Conservation (phyloP, 2,113 vertebrate genomes). For the Planiliza haematocheilus region DNA sequence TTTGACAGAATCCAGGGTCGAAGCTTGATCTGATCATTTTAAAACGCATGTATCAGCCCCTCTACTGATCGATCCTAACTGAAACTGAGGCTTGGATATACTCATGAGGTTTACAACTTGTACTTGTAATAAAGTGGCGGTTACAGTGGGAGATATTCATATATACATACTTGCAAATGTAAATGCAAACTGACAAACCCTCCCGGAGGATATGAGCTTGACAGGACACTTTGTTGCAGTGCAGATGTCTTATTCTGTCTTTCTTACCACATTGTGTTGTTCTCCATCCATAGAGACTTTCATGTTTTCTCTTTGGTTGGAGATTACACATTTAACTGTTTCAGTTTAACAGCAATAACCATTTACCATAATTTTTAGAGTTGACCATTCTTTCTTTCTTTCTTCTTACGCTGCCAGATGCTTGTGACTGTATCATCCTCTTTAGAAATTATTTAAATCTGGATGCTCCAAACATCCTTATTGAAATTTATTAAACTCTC, state of each 20-base stretch:
- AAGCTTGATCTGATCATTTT: too few relatives aligned
- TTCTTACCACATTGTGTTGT: not conserved
- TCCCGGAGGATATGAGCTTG: not conserved
- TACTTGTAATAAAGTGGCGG: too few relatives aligned
- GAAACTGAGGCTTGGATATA: too few relatives aligned
- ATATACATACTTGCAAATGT: not conserved
- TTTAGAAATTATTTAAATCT: not conserved
- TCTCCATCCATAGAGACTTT: too few relatives aligned
- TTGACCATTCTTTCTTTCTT: not conserved
- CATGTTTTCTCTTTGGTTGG: too few relatives aligned
- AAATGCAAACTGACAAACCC: not conserved
- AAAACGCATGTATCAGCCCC: too few relatives aligned
- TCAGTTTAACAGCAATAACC: not conserved
- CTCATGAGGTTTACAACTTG: too few relatives aligned
- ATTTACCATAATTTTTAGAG: not conserved
- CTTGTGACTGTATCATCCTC: not conserved
- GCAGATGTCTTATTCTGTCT: constrained; percentile 7
- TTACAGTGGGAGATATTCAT: too few relatives aligned
- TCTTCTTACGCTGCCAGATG: too few relatives aligned
- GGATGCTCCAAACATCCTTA: constrained; percentile 16
- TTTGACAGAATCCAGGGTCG: too few relatives aligned
- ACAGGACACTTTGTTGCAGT: not conserved
- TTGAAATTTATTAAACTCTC: constrained; percentile 8
- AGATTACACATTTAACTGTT: not conserved
- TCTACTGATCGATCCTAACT: too few relatives aligned